phyloP scores from a whole-genome alignment of 2,113 vertebrate genomes.

The Maccullochella peelii region DNA sequence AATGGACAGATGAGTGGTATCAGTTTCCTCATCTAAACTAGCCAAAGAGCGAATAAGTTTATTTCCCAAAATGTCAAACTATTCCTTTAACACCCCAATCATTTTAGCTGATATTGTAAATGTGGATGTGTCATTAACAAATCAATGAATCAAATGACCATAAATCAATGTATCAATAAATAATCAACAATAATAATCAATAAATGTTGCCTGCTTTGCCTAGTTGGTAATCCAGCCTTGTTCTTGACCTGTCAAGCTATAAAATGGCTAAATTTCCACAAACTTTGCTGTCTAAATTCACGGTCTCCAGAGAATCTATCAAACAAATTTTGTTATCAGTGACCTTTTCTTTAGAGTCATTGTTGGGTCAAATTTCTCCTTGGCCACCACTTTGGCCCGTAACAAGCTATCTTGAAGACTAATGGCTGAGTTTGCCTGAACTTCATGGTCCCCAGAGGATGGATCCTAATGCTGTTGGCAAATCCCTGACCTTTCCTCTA shows the following conservation, averaged over 20 bases:
- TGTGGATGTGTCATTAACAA: background rate
- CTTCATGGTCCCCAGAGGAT: background rate
- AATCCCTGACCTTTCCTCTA: background rate
- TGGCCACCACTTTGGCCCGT: background rate
- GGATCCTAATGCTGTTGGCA: background rate
- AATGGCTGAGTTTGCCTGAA: background rate
- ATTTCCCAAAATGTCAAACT: background rate
- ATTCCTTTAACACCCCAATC: background rate
- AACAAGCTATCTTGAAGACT: too few species aligned
- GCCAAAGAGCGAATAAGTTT: background rate
- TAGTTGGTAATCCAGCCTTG: background rate
- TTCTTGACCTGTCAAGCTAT: too few species aligned
- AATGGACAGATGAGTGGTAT: background rate
- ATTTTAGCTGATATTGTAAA: background rate
- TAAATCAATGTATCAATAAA: too few species aligned
- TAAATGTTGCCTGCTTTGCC: background rate
- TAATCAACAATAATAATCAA: too few species aligned
- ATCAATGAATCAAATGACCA: background rate
- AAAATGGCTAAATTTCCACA: background rate
- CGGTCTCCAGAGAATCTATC: background rate
- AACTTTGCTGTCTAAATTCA: too few species aligned
- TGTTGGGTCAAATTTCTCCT: too few species aligned
- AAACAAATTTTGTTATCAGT: background rate
- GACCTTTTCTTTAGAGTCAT: background rate
- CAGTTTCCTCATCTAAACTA: background rate